Percentiles rank a stretch among this genome's conserved stretches.
Conservation (phyloP, 35 echinoderm and acorn worm species). For the Stichopus chloronotus region DNA sequence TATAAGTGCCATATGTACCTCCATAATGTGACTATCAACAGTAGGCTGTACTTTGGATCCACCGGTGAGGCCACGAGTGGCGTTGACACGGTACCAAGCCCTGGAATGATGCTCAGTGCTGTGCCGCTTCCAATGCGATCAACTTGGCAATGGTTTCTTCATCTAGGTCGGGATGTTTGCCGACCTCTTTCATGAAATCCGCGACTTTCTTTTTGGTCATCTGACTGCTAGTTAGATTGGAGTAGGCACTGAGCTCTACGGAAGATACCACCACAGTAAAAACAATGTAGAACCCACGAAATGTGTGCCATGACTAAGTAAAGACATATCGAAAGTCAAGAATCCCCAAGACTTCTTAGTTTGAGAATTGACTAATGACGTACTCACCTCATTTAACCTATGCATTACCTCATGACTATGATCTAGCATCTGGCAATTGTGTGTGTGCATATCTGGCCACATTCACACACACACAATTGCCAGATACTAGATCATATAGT, state of each 20-base stretch:
- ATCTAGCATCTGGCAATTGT: too few species aligned
- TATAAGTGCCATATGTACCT: slow-evolving; percentile 43
- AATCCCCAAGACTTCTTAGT: background rate
- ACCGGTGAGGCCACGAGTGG: slow-evolving; percentile 79
- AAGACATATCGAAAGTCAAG: background rate
- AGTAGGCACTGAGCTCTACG: slow-evolving; percentile 50
- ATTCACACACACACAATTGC: too few species aligned
- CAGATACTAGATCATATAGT: too few species aligned
- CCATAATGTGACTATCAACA: slow-evolving; percentile 71
- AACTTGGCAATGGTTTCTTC: slow-evolving; percentile 87
- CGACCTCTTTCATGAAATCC: slow-evolving; percentile 92
- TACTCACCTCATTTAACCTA: too few species aligned
- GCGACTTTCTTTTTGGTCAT: slow-evolving; percentile 80
- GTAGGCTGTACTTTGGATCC: slow-evolving; percentile 77
- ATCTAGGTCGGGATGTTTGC: slow-evolving; percentile 82
- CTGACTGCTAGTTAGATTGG: slow-evolving; percentile 70
- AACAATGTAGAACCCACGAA: background rate
- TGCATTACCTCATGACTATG: too few species aligned
- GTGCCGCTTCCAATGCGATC: slow-evolving; percentile 77
- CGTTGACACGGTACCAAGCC: slow-evolving; percentile 97
- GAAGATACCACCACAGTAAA: background rate
- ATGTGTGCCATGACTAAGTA: background rate
- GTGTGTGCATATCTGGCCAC: too few species aligned
- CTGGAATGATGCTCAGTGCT: slow-evolving; percentile 88
- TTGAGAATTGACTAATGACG: too few species aligned